Evolutionary conservation across 2,888 invertebrate genomes (phyloP), one percentile per base, ranked within the genome.

Genomic region (Micoletzkya japonica): DNA sequence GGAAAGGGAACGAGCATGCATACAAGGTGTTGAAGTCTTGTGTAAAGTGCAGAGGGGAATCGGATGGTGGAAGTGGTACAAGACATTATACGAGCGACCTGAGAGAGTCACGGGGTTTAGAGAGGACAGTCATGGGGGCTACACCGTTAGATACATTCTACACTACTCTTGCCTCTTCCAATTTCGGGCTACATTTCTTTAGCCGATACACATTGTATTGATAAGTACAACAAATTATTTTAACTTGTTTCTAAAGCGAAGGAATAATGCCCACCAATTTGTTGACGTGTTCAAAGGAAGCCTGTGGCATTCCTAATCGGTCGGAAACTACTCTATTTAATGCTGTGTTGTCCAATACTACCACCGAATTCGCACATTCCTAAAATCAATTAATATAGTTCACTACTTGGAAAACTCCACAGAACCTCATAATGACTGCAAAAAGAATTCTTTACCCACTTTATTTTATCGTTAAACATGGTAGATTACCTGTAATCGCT

Each of bases 1-100:
- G 97, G 96, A 2, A 95, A 96, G 0, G 98, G 97, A 81, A 96
- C 95, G 64, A 99, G 88, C 1, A 96, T 95, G 20, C 95, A 94
- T 79, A 95, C 92, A 73, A 97, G 88, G 67, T 95, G 94, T 87
- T 95, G 93, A 75, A 99, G 89, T 87, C 96, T 95, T 86, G 97
- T 96, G 87, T 97, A 95, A 94, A 97, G 96, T 87, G 95, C 95
- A 63, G 87, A 87, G 37, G 87, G 87, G 81, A 88, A 89, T 50
- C 95, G 90, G 50, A 95, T 88, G 2, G 97, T 96, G 14, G 96
- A 93, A 0, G 97, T 99, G 78, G 94, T 93, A 44, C 95, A 94
- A 39, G 95, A 95, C 97, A 98, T 97, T 66, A 99, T 97, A 2
- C 95, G 96, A 17, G 95, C 95, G 0, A 97, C 88, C 87, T 88